A percentile compares a stretch with the other conserved stretches of the same genome.
Evolutionary conservation across 2,797 vertebrate genomes (phyloP).

Genomic region (Anableps anableps): DNA sequence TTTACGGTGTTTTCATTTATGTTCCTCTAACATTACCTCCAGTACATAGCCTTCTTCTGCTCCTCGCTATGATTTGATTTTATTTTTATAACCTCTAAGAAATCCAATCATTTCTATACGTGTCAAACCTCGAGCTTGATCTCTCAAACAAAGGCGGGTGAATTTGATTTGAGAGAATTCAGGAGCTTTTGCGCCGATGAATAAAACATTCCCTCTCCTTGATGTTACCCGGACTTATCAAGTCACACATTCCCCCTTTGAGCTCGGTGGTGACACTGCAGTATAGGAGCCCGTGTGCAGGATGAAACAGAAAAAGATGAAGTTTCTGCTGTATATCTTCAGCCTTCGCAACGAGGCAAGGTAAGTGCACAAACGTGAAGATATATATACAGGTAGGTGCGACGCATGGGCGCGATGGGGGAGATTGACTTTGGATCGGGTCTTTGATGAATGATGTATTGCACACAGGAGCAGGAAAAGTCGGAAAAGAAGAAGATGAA

Average conservation of each 20-base stretch:
- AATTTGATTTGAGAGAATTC: constrained; percentile 82
- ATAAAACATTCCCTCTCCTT: constrained; percentile 84
- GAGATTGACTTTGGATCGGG: constrained; percentile 56
- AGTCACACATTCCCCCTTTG: constrained; percentile 78
- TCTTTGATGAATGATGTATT: constrained; percentile 54
- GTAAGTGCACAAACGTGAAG: constrained; percentile 43
- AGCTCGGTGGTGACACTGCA: constrained; percentile 64
- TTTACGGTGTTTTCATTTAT: constrained; percentile 13
- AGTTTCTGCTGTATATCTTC: constrained; percentile 67
- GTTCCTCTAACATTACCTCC: constrained; percentile 4
- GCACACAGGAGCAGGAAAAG: constrained; percentile 32
- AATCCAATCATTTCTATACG: constrained; percentile 81
- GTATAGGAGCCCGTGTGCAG: constrained; percentile 60
- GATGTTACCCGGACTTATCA: constrained; percentile 82
- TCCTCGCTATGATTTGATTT: constrained; percentile 18
- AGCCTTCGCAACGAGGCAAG: constrained; percentile 47
- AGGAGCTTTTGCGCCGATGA: constrained; percentile 80
- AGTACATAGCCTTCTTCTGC: constrained; percentile 30
- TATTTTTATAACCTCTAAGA: constrained; percentile 60
- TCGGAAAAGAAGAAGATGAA: constrained; percentile 22
- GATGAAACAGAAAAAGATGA: constrained; percentile 67
- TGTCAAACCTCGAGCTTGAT: constrained; percentile 80
- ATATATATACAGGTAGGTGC: constrained; percentile 48
- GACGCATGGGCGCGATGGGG: constrained; percentile 33
- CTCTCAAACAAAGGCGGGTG: constrained; percentile 80